Conservation (phyloP, 2,888 invertebrate genomes). For the Cheilosia pagana region DNA sequence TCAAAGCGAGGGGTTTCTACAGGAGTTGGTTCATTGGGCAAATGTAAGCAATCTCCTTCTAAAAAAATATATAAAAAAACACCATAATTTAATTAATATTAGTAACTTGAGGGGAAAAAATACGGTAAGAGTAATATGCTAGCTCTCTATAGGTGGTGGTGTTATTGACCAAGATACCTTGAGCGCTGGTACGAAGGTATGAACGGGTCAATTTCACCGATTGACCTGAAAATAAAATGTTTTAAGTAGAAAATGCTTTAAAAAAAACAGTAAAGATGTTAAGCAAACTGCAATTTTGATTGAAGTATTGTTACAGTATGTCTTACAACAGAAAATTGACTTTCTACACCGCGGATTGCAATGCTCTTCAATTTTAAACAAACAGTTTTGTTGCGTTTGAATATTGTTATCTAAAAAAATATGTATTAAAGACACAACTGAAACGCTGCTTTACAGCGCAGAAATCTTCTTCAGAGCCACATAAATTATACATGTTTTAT, state of each 20-base stretch:
- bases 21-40: slow-evolving; percentile 6
- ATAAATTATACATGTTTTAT: too few species aligned
- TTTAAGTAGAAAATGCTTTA: slow-evolving; percentile 31
- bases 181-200: slow-evolving; percentile 82
- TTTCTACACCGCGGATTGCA: background rate
- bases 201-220: slow-evolving; percentile 81
- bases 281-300: slow-evolving; percentile 5
- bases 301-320: slow-evolving; percentile 18
- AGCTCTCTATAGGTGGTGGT: slow-evolving; percentile 38
- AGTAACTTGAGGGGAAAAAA: slow-evolving; percentile 8
- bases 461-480: too few species aligned
- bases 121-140: slow-evolving; percentile 29
- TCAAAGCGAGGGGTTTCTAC: slow-evolving; percentile 27
- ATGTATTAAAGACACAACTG: too few species aligned
- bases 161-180: slow-evolving; percentile 79
- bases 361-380: too few species aligned
- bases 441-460: too few species aligned
- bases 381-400: background rate
- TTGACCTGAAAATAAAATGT: slow-evolving; percentile 75
- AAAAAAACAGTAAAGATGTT: background rate
- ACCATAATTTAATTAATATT: background rate
- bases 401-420: background rate
- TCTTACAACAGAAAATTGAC: background rate
- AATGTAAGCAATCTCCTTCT: background rate
- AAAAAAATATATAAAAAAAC: slow-evolving; percentile 3